Base-by-base conservation (phyloP, 2,113 vertebrate species). In the Nycticryphes semicollaris region DNA sequence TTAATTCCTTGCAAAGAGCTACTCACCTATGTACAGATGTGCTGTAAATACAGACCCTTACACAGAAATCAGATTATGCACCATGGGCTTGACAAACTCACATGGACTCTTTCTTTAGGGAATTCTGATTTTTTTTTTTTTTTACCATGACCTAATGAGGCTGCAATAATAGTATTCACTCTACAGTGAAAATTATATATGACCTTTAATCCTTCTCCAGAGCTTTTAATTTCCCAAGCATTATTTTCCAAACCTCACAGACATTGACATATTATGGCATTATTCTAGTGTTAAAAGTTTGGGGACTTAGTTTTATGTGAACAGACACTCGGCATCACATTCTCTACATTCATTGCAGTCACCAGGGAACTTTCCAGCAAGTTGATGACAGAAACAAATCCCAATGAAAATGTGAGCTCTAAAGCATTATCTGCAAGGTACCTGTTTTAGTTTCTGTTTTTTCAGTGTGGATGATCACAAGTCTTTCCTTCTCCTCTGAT, bases 401-500 rank as follows among this genome's bases (percentile, higher is more conserved):
- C 39, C 50, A 5, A 5, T 2, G 47, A 28, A 53, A 86, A 35
- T 0, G 10, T 21, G 22, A 60, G 37, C 64, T 80, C 5, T 10
- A 43, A 54, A 64, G 23, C 43, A 21, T 30, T 37, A 45, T 50
- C 48, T 75, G 53, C 69, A 57, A 72, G 14, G 33, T 97, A 98
- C 98, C 98, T 98, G 96, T 37, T 97, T 98, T 98, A 90, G 98
- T 96, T 37, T 96, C 97, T 91, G 90, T 64, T 85, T 98, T 98
- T 92, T 98, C 98, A 9, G 96, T 90, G 3, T 97, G 98, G 74
- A 84, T 81, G 78, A 98, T 96, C 35, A 98, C 98, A 64, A 98
- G 97, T 66, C 96, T 98, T 24, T 94, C 98, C 95, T 98, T 98
- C 69, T 98, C 98, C 89, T 99, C 98, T 1, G 98, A 97, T 31